phyloP scores from a whole-genome alignment of 1,140 invertebrate species.

The Pantala flavescens region DNA sequence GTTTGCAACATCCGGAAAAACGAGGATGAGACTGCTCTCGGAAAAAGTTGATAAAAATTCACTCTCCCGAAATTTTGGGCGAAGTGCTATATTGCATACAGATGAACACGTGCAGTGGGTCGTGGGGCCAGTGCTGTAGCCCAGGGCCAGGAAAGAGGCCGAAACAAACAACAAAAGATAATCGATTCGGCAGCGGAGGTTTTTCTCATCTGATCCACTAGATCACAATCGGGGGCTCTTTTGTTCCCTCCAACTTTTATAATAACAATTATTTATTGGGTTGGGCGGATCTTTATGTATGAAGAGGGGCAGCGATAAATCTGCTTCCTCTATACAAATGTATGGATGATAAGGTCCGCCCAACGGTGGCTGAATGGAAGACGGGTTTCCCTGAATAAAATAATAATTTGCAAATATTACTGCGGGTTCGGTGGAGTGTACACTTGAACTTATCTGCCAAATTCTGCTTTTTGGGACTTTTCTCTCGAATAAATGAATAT shows the following conservation, averaged over 20 bases:
- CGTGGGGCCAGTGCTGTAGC: background rate
- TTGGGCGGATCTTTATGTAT: too few relatives aligned
- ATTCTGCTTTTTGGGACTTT: too few relatives aligned
- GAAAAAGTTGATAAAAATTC: slow-evolving; percentile 8
- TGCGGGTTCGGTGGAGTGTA: too few relatives aligned
- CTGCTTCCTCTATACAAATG: too few relatives aligned
- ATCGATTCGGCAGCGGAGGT: background rate
- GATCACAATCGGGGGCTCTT: background rate
- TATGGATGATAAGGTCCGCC: too few relatives aligned
- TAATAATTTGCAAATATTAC: too few relatives aligned
- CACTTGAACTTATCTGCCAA: too few relatives aligned
- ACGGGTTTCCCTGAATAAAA: too few relatives aligned
- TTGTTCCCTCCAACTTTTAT: background rate
- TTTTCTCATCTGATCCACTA: background rate
- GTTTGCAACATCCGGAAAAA: slow-evolving; percentile 5
- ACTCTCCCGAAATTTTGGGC: background rate
- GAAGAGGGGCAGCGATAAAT: too few relatives aligned
- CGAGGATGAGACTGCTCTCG: background rate
- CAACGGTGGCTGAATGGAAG: too few relatives aligned
- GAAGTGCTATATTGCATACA: background rate
- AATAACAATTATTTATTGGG: background rate
- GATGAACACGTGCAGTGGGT: background rate
- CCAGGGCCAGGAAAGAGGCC: background rate
- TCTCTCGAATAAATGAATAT: too few relatives aligned
- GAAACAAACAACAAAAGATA: background rate